These are phyloP conservation scores for Cirrhinus molitorella DNA, from an alignment of 2,797 vertebrate genomes.

Conservation along the genomic window DNA sequence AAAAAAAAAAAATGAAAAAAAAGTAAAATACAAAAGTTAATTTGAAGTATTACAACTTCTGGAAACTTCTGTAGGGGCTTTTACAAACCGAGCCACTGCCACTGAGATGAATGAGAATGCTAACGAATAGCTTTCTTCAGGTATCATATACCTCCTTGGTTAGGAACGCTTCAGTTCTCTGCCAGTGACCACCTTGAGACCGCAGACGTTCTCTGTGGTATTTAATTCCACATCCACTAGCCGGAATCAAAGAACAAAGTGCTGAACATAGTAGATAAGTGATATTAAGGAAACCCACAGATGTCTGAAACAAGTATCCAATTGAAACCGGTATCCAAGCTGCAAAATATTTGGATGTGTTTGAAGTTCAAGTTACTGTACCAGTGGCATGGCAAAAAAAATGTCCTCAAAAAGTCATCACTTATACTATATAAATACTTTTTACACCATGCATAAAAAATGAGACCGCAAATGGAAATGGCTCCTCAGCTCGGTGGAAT, in stretches of 20 bases:
- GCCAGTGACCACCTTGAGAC: conserved; percentile 21
- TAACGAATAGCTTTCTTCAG: conserved; percentile 4
- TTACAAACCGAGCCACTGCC: background rate
- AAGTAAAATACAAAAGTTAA: background rate
- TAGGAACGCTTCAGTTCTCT: background rate
- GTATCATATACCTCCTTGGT: conserved; percentile 3
- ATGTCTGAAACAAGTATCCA: conserved; percentile 7
- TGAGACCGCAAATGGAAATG: conserved; percentile 49
- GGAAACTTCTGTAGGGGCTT: background rate
- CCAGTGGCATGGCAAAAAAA: background rate
- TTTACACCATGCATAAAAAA: conserved; percentile 48
- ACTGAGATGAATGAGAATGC: background rate
- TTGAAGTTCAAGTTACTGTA: conserved; percentile 38
- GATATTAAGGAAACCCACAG: conserved; percentile 13
- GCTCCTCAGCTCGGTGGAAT: conserved; percentile 11
- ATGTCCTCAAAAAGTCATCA: conserved; percentile 27
- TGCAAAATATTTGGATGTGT: background rate
- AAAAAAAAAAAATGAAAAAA: background rate
- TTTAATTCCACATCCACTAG: conserved; percentile 38
- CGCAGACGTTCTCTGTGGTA: conserved; percentile 20
- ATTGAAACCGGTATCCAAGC: conserved; percentile 5
- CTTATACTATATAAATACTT: conserved; percentile 48
- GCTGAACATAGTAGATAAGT: conserved; percentile 21
- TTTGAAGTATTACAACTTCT: background rate
- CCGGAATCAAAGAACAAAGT: conserved; percentile 24